Evolutionary conservation across 1,140 invertebrate species (phyloP), one percentile per base, ranked within the genome.

Genomic region (Anastatus disparis): DNA sequence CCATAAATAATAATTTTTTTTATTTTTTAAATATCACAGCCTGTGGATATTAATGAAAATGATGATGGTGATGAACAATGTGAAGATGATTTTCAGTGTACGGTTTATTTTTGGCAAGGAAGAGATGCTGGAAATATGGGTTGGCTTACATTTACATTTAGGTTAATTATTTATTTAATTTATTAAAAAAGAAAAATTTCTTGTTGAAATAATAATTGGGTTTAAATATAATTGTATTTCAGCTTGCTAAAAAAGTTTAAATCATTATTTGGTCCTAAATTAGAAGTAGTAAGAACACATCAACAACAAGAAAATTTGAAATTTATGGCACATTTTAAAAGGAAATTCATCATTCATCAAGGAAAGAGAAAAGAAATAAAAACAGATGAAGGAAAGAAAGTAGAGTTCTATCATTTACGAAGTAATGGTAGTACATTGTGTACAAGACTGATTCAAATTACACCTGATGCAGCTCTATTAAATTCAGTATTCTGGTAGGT

Each of bases 101-200:
- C 98, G 38, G 97, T 99, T 9, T 99, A 99, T 83, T 99, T 99
- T 86, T 99, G 98, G 98, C 98, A 99, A 88, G 97, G 97, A 1
- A 87, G 98, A 72, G 93, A 98, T 79, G 97, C 98, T 3, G 93
- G 94, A 50, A 99, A 99, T 85, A 99, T 99, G 97, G 98, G 97
- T 22, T 99, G 97, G 97, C 88, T 99, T 0, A 99, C 96, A 9
- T 99, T 99, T 85, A 99, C 97, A 0, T 99, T 99, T 86, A 93
- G 93, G 86, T 92, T 82, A 67, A 3, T 59, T 22, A 58, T 15
- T 44, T 15, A 27, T 72, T 38, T 26, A 58, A 31, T 35, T 22
- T 59, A 48, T 61, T 10, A 68, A 35, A 62, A 24, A 46, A 48
- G n/a, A 42, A 53, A 58, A 46, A 52, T 50, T 63, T 58, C 31